Conservation (phyloP, 2,888 invertebrate genomes). For the Trichacis sp. region DNA sequence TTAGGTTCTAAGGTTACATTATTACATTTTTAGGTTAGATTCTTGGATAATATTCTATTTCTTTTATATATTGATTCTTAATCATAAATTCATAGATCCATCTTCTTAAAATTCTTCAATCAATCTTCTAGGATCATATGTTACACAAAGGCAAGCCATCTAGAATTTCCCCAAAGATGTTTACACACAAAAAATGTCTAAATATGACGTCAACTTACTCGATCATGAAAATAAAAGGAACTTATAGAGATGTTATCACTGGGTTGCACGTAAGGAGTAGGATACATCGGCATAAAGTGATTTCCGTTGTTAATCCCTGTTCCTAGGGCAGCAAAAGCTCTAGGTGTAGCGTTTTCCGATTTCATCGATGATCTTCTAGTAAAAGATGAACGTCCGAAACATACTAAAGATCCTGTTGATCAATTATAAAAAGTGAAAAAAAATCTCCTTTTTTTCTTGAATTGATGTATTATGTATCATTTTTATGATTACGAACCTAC, state of each 20-base stretch:
- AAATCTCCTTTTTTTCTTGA: too few species aligned
- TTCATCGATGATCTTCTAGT: constrained; percentile 78
- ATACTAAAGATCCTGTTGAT: constrained; percentile 78
- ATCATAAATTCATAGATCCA: too few species aligned
- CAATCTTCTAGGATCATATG: too few species aligned
- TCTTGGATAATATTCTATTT: too few species aligned
- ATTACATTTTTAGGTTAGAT: too few species aligned
- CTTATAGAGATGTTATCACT: constrained; percentile 73
- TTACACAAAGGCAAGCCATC: too few species aligned
- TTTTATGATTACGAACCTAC: constrained; percentile 73
- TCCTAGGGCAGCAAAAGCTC: constrained; percentile 81
- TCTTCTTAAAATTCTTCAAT: too few species aligned
- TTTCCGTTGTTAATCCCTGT: constrained; percentile 70
- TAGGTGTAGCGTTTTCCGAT: constrained; percentile 79
- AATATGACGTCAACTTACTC: constrained; percentile 68
- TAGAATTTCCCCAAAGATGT: too few species aligned
- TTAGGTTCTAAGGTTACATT: too few species aligned
- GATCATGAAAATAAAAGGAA: constrained; percentile 85
- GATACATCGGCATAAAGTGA: constrained; percentile 71
- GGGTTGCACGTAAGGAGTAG: constrained; percentile 64
- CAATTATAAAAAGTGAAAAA: background rate
- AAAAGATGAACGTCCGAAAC: constrained; percentile 83
- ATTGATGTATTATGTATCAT: too few species aligned
- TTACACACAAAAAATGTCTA: too few species aligned
- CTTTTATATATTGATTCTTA: too few species aligned